Evolutionary conservation across 2,888 invertebrate genomes (phyloP).

Genomic region (Hirtodrosophila histrioides): DNA sequence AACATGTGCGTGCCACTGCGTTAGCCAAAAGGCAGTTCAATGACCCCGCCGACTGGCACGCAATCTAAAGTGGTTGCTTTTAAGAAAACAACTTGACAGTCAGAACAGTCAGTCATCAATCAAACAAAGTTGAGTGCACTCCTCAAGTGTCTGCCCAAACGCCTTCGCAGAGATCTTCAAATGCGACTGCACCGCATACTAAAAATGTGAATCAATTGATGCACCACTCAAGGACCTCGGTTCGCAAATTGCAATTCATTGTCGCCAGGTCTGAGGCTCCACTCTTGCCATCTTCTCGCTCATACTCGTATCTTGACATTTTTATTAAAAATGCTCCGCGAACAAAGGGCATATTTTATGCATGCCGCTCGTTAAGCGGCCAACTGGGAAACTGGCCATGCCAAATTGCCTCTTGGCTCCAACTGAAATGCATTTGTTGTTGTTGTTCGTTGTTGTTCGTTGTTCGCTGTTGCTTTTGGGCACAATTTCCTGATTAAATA

Average conservation of each 20-base stretch:
- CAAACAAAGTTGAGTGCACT: constrained; percentile 21
- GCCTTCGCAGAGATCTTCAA: constrained; percentile 27
- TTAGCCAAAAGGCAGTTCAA: constrained; percentile 35
- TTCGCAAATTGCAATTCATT: constrained; percentile 59
- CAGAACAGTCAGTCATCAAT: constrained; percentile 23
- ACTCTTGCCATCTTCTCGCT: constrained; percentile 2
- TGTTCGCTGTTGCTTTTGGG: constrained; percentile 38
- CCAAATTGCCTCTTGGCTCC: constrained; percentile 32
- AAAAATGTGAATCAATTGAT: constrained; percentile 39
- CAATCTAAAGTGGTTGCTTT: constrained; percentile 25
- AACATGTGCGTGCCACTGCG: constrained; percentile 3
- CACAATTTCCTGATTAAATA: constrained; percentile 69
- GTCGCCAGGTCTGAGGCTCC: constrained; percentile 36
- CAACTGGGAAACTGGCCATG: constrained; percentile 27
- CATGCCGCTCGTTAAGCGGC: constrained; percentile 68
- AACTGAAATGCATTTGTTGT: constrained; percentile 21
- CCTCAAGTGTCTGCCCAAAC: constrained; percentile 34
- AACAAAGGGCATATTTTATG: constrained; percentile 74
- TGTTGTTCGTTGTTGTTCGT: constrained; percentile 13
- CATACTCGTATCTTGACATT: constrained; percentile 61
- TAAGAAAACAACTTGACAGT: constrained; percentile 37
- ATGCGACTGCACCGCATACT: constrained; percentile 13
- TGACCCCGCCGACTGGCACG: constrained; percentile 25
- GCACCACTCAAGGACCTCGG: constrained; percentile 42
- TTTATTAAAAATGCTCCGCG: constrained; percentile 67